Evolutionary conservation across 1,140 invertebrate genomes (phyloP).

Genomic region (Cepaea nemoralis): DNA sequence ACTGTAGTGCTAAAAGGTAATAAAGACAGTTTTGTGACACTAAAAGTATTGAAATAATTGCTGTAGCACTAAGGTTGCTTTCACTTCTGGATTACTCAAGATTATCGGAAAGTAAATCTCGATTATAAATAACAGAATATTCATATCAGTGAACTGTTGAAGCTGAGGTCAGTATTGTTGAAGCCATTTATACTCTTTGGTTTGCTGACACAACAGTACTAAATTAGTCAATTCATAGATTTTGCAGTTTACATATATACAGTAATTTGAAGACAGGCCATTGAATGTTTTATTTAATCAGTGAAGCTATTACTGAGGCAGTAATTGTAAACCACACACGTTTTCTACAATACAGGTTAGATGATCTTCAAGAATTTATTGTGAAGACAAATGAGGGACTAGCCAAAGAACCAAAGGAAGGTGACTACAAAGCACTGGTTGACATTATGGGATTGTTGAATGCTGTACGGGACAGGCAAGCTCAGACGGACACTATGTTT

Average conservation of each 20-base stretch:
- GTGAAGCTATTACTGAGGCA: background rate
- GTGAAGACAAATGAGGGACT: constrained; percentile 78
- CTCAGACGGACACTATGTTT: constrained; percentile 86
- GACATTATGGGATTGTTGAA: constrained; percentile 74
- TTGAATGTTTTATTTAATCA: background rate
- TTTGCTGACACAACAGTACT: too few species aligned
- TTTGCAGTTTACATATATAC: background rate
- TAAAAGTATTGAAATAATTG: too few species aligned
- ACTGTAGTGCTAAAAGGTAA: too few species aligned
- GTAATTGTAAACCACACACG: background rate
- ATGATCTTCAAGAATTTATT: constrained; percentile 78
- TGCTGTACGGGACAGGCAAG: constrained; percentile 73
- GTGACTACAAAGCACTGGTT: constrained; percentile 73
- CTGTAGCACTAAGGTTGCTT: too few species aligned
- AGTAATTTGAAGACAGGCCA: background rate
- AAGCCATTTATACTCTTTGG: too few species aligned
- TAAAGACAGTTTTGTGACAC: too few species aligned
- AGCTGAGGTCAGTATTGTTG: too few species aligned
- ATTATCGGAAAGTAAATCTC: too few species aligned
- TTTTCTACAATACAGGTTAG: constrained; percentile 60
- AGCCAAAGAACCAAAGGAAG: constrained; percentile 73
- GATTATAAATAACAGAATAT: too few species aligned
- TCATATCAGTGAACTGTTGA: too few species aligned
- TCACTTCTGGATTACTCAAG: too few species aligned
- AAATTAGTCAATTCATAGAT: too few species aligned